Evolutionary conservation across 2,888 invertebrate species (phyloP).

Genomic region (Eremobia ochroleuca): DNA sequence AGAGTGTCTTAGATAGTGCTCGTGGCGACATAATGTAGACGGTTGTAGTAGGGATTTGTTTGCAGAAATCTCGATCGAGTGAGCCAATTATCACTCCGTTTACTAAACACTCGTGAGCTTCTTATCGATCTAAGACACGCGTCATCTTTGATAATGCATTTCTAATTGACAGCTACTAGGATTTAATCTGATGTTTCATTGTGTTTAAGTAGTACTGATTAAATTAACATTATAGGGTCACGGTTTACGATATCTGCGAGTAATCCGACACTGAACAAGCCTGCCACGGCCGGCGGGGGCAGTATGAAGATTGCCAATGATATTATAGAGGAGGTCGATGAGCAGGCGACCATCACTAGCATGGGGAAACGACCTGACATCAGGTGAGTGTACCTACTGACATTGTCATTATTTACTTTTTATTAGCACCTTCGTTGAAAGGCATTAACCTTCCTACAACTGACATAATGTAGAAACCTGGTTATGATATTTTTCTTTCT

Average conservation of each 20-base stretch:
- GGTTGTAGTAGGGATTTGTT: slow-evolving; percentile 1
- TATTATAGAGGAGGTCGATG: slow-evolving; percentile 95
- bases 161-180: slow-evolving; percentile 38
- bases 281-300: slow-evolving; percentile 83
- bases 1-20: not conserved
- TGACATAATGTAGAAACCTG: not conserved
- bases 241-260: slow-evolving; percentile 86
- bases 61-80: slow-evolving; percentile 15
- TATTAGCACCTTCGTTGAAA: slow-evolving; percentile 5
- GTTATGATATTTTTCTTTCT: not conserved
- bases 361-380: slow-evolving; percentile 90
- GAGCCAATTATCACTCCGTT: not conserved
- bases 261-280: slow-evolving; percentile 85
- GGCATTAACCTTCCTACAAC: not conserved
- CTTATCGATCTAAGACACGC: slow-evolving; percentile 34
- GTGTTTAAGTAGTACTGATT: slow-evolving; percentile 24
- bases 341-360: slow-evolving; percentile 95
- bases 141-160: slow-evolving; percentile 34
- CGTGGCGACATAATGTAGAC: not conserved
- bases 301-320: slow-evolving; percentile 93
- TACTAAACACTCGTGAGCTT: slow-evolving; percentile 15
- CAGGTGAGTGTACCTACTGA: slow-evolving; percentile 75
- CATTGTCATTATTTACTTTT: slow-evolving; percentile 13
- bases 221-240: slow-evolving; percentile 73
- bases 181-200: slow-evolving; percentile 39